Base-by-base conservation (phyloP, 92 coral and sea anemone genomes). In the Hydrozoanthus gracilis region DNA sequence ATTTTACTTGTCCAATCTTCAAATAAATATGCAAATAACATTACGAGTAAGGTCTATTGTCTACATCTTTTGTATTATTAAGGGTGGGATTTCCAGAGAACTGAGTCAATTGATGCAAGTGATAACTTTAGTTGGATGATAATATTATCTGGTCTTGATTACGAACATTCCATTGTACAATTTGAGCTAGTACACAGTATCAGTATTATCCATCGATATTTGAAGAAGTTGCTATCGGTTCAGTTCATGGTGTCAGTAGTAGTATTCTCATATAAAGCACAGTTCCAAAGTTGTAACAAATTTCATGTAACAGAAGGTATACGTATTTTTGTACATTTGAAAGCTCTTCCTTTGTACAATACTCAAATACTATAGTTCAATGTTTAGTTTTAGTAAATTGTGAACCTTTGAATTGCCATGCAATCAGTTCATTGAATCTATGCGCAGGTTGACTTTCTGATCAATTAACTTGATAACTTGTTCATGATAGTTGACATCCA, bases 391-490 rank as follows among this genome's bases (percentile, higher is more conserved):
- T 14, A 65, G 70, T 65, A 44, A 44, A 65, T 65, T 65, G 70
- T 9, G 20, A 65, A 65, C 27, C 39, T 65, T 27, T 65, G 70
- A 65, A 65, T 65, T 65, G 39, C 35, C 70, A 65, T 65, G 35
- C 35, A 65, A 16, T 65, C 70, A 65, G 70, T 65, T 65, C 35
- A 65, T n/a, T n/a, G 4, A 0, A 70, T 70, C 50, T 70, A 50
- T 7, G 44, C 44, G 75, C 18, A 70, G 7, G 50, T 44, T 35
- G 75, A 70, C 11, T 27, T 70, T 70, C 44, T 35, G 50, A 70
- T 70, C 50, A 35, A 70, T 47, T 70, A 70, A 70, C 50, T 27
- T 70, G 50, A 70, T 70, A 35, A 70, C 75, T 70, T 70, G 75
- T 70, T 50, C 75, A 44, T 70, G 75, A n/a, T n/a, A n/a, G n/a